phyloP scores from a whole-genome alignment of 2,113 vertebrate genomes.

The Pedionomus torquatus region DNA sequence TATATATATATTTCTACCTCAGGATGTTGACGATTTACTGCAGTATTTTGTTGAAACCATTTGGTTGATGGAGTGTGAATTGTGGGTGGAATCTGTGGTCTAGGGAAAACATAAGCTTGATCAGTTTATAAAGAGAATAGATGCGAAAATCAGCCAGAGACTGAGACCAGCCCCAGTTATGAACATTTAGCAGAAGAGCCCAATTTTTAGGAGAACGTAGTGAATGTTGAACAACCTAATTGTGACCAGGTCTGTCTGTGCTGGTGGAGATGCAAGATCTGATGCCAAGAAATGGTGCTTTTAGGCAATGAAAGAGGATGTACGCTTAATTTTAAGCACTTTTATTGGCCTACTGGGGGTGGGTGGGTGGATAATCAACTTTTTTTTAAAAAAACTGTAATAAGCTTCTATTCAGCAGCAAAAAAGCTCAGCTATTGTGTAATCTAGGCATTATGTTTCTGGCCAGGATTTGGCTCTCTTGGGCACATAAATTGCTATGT shows the following conservation, averaged over 20 bases:
- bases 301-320: not conserved
- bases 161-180: not conserved
- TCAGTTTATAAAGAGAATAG: not conserved
- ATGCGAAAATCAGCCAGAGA: not conserved
- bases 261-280: not conserved
- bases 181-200: not conserved
- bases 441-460: not conserved
- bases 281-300: not conserved
- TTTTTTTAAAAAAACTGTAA: not conserved
- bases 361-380: accelerated
- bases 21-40: not conserved
- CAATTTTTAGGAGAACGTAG: not conserved
- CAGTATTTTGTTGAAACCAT: not conserved
- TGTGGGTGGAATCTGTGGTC: not conserved
- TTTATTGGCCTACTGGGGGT: not conserved
- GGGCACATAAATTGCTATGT: not conserved
- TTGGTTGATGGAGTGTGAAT: accelerated
- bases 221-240: not conserved
- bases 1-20: no score
- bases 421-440: not conserved
- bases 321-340: not conserved
- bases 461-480: not conserved
- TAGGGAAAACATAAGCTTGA: not conserved
- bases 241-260: not conserved
- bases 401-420: not conserved